phyloP scores from a whole-genome alignment of 2,113 vertebrate species.

The Strix aluco region DNA sequence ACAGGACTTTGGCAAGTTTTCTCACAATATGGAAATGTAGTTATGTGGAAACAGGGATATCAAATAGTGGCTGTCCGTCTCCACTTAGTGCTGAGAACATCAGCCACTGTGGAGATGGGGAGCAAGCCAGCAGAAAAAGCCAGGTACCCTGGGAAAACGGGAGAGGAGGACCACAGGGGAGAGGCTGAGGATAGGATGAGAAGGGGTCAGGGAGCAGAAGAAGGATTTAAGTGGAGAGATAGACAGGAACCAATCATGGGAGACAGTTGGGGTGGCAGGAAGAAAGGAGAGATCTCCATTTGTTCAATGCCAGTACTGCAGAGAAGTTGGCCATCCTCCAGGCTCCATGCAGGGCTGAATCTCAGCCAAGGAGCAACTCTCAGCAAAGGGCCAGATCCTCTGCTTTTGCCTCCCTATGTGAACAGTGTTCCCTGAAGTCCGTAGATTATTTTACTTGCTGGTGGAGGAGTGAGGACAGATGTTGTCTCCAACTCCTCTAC shows the following conservation, averaged over 20 bases:
- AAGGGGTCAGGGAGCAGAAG: neutral
- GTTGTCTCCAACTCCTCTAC: neutral
- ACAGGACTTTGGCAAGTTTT: conserved; percentile 48
- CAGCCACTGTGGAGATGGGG: neutral
- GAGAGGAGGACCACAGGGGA: neutral
- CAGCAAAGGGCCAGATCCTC: neutral
- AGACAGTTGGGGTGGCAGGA: neutral
- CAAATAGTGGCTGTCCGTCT: neutral
- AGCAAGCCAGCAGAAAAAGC: neutral
- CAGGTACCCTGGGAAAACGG: neutral
- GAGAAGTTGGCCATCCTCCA: neutral
- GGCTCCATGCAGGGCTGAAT: neutral
- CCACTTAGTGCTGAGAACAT: rapidly evolving
- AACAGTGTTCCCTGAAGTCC: neutral
- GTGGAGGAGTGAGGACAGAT: neutral
- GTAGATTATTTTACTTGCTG: neutral
- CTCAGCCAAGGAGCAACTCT: neutral
- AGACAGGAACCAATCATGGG: neutral
- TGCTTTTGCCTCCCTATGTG: neutral
- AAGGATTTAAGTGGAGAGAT: neutral
- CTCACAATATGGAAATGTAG: neutral
- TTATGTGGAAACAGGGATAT: neutral
- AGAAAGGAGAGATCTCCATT: neutral
- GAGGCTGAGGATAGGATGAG: neutral
- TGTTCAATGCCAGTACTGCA: neutral